phyloP scores from a whole-genome alignment of 2,113 vertebrate genomes.

The Mormyrus iriodes region DNA sequence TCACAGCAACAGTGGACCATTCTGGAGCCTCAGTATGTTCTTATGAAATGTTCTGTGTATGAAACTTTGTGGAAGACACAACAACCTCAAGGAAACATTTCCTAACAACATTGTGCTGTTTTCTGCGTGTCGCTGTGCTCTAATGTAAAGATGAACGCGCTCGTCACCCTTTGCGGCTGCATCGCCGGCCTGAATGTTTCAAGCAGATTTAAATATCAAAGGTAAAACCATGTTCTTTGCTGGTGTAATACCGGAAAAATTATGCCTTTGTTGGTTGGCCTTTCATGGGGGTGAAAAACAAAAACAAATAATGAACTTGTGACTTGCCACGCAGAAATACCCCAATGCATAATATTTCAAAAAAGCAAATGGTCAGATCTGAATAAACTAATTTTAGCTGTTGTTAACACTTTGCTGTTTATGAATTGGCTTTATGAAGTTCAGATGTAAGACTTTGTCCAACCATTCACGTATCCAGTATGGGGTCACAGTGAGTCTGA shows the following conservation, averaged over 20 bases:
- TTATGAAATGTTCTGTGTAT: background rate
- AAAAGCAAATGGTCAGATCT: background rate
- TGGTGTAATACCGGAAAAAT: slow-evolving; percentile 37
- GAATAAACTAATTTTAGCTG: background rate
- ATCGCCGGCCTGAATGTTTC: slow-evolving; percentile 39
- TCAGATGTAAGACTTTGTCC: background rate
- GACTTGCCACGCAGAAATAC: background rate
- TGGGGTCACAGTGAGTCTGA: background rate
- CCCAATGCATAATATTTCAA: background rate
- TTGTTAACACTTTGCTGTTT: background rate
- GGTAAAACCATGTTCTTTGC: slow-evolving; percentile 42
- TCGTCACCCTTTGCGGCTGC: slow-evolving; percentile 31
- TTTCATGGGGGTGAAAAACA: background rate
- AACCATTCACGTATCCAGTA: background rate
- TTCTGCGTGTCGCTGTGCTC: background rate
- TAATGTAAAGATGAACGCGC: background rate
- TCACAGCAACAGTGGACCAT: background rate
- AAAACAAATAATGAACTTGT: background rate
- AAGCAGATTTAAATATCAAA: slow-evolving; percentile 62
- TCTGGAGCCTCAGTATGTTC: background rate
- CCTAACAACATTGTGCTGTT: background rate
- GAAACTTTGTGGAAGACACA: background rate
- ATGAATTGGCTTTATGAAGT: background rate
- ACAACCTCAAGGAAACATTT: background rate
- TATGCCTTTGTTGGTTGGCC: slow-evolving; percentile 9